Evolutionary conservation across 2,888 invertebrate genomes (phyloP).

Genomic region (Mythimna impura): DNA sequence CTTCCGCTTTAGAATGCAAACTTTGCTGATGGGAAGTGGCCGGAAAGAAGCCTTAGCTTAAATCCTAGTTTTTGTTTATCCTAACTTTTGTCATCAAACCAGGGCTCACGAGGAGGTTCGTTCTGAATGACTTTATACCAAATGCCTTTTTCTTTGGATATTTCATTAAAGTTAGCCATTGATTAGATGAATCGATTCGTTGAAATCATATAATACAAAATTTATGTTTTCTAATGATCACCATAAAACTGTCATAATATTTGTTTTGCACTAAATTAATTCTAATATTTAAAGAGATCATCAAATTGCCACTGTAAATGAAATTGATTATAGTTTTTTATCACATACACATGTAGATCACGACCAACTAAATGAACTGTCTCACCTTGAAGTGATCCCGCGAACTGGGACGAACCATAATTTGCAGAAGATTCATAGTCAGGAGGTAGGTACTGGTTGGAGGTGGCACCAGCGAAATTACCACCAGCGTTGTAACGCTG

Average conservation of each 20-base stretch:
- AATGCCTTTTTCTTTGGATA: no score
- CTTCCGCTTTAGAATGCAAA: no score
- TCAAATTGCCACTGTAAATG: not conserved
- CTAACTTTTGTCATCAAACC: no score
- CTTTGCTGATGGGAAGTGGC: no score
- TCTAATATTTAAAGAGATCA: not conserved
- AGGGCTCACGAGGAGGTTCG: no score
- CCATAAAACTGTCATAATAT: not conserved
- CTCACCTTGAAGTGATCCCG: constrained; percentile 64
- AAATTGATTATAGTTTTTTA: not conserved
- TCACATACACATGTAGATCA: not conserved
- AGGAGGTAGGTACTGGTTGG: constrained; percentile 86
- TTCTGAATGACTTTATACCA: no score
- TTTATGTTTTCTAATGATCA: not conserved
- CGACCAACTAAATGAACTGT: not conserved
- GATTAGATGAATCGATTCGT: no score
- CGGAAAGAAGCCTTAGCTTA: no score
- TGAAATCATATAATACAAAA: no score
- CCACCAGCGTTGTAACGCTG: constrained; percentile 14
- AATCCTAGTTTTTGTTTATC: no score
- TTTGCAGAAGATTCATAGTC: constrained; percentile 75
- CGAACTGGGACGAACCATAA: constrained; percentile 57
- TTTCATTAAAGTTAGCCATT: no score
- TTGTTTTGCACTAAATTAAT: not conserved
- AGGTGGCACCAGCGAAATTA: constrained; percentile 71